Base-by-base conservation (phyloP, 2,113 vertebrate species). In the Burhinus bistriatus region DNA sequence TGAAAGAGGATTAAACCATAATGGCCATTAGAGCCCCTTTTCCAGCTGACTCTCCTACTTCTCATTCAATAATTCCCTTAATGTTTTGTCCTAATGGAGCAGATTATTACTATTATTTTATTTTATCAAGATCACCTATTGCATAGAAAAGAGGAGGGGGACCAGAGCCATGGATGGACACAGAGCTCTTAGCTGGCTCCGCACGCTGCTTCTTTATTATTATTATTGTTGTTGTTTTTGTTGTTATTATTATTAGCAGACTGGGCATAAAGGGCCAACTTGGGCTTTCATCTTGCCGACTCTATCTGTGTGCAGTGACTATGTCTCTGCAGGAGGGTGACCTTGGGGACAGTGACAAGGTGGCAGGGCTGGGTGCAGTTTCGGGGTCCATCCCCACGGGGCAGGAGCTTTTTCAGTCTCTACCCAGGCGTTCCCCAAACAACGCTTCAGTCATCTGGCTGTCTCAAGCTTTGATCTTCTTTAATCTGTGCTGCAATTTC, bases 71-170 rank as follows among this genome's bases (percentile, higher is more conserved):
- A 96, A 97, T 95, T 97, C 92, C 86, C 77, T 85, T 97, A 94
- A 98, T 96, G 93, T 95, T 97, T 97, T 92, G 90, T 97, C 94
- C 93, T 98, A 98, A 98, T 97, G 95, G 95, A 98, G 83, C 76
- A 92, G 71, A 96, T 97, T 97, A 97, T 98, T 96, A 79, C 96
- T 95, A 92, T 97, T 96, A 97, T 98, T 98, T 97, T 96, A 97
- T 97, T 98, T 97, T 87, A 91, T 95, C 76, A 94, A 94, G 80
- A 98, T 97, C 93, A 97, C 90, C 88, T 97, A 83, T 95, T 97
- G 91, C 87, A 90, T 78, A 89, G 91, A 91, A 94, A 90, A 91
- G 83, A 93, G 68, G 45, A 81, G 58, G 61, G 69, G 72, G 72
- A 83, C 87, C 0, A 1, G 91, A 95, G 90, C 83, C 59, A 45